phyloP scores from a whole-genome alignment of 1,140 invertebrate genomes.

The Aphis gossypii region DNA sequence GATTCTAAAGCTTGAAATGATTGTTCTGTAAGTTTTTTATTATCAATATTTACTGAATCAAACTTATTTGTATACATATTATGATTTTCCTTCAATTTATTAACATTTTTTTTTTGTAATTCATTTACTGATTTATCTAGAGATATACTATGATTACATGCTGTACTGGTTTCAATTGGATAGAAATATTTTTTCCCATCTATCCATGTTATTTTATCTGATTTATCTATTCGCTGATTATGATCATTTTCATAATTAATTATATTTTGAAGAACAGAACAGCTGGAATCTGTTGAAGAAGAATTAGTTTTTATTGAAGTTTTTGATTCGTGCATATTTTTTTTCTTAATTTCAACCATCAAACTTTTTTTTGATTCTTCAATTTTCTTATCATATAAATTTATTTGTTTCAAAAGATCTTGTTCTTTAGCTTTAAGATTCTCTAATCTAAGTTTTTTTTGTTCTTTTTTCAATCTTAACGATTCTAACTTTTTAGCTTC shows the following conservation, averaged over 20 bases:
- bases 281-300: background rate
- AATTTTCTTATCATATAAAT: slow-evolving; percentile 60
- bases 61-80: background rate
- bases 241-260: background rate
- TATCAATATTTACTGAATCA: background rate
- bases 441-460: slow-evolving; percentile 65
- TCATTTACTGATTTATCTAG: background rate
- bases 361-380: slow-evolving; percentile 46
- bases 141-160: background rate
- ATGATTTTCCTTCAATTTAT: background rate
- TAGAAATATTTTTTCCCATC: background rate
- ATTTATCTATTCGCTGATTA: background rate
- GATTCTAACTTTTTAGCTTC: slow-evolving; percentile 65
- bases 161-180: background rate
- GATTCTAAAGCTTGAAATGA: background rate
- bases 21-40: background rate
- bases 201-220: background rate
- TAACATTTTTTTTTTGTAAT: background rate
- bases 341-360: slow-evolving; percentile 26
- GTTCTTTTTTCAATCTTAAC: slow-evolving; percentile 65
- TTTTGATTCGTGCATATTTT: background rate
- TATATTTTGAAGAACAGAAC: background rate
- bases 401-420: slow-evolving; percentile 67
- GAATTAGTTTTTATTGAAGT: background rate
- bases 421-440: slow-evolving; percentile 66